phyloP scores from a whole-genome alignment of 2,888 invertebrate species.

The Acleris laterana region DNA sequence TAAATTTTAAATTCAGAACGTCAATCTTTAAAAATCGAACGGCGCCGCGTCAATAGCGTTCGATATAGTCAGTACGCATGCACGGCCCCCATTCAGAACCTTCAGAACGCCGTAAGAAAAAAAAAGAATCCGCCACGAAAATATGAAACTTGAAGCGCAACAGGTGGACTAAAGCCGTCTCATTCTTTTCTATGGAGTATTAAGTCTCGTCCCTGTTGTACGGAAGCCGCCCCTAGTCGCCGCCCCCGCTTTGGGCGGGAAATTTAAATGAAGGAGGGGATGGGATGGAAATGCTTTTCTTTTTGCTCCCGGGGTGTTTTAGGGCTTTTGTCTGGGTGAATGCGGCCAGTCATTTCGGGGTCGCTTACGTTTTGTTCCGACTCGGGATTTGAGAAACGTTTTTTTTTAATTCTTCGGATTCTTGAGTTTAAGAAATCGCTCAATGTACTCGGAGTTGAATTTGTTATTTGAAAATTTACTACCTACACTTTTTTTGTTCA shows the following conservation, averaged over 20 bases:
- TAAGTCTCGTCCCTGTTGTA: slow-evolving; percentile 78
- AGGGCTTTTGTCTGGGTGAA: slow-evolving; percentile 84
- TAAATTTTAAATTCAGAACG: slow-evolving; percentile 47
- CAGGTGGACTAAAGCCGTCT: slow-evolving; percentile 81
- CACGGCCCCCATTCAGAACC: slow-evolving; percentile 76
- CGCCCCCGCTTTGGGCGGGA: slow-evolving; percentile 81
- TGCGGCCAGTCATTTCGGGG: slow-evolving; percentile 83
- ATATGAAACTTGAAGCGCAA: slow-evolving; percentile 78
- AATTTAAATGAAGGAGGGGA: slow-evolving; percentile 81
- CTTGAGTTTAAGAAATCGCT: neutral
- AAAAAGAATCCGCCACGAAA: slow-evolving; percentile 78
- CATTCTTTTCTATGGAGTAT: slow-evolving; percentile 80
- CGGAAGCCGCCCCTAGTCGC: slow-evolving; percentile 81
- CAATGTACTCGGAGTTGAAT: neutral
- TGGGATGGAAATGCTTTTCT: slow-evolving; percentile 81
- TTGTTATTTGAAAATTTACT: no score
- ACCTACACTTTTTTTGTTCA: no score
- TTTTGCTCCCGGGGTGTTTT: slow-evolving; percentile 81
- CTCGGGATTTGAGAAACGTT: slow-evolving; percentile 73
- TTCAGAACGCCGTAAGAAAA: slow-evolving; percentile 72
- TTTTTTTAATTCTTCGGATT: slow-evolving; percentile 50
- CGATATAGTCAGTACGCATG: slow-evolving; percentile 77
- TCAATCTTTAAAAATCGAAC: slow-evolving; percentile 61
- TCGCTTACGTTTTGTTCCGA: slow-evolving; percentile 74
- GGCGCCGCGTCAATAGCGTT: slow-evolving; percentile 65